phyloP scores from a whole-genome alignment of 2,797 vertebrate genomes.

The Lepus oiostolus region DNA sequence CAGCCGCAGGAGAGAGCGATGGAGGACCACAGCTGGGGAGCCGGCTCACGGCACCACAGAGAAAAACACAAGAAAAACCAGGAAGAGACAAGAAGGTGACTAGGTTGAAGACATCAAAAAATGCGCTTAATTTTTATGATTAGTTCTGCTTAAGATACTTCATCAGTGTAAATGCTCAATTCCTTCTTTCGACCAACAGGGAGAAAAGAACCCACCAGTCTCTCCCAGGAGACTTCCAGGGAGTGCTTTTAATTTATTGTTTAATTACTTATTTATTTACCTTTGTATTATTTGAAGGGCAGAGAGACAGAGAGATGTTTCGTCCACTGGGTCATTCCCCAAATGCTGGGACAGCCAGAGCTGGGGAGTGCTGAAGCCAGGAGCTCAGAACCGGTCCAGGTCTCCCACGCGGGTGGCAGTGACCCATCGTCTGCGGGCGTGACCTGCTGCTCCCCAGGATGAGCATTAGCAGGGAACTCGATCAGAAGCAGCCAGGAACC shows the following conservation, averaged over 20 bases:
- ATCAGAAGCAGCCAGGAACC: no score
- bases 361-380: no score
- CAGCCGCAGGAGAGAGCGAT: neutral
- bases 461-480: no score
- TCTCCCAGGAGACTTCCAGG: neutral
- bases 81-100: conserved; percentile 3
- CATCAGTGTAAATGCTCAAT: neutral
- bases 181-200: neutral
- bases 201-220: neutral
- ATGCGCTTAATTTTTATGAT: neutral
- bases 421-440: no score
- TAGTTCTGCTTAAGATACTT: conserved; percentile 38
- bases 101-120: neutral
- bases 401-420: no score
- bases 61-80: conserved; percentile 18
- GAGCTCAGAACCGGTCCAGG: no score
- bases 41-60: neutral
- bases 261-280: no score
- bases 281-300: no score
- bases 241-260: neutral
- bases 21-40: neutral
- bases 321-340: no score
- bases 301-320: no score
- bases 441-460: no score
- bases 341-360: no score